Percentiles rank a stretch among this genome's conserved stretches.
phyloP scores from a whole-genome alignment of 2,888 invertebrate genomes.

The Maniola hyperantus region DNA sequence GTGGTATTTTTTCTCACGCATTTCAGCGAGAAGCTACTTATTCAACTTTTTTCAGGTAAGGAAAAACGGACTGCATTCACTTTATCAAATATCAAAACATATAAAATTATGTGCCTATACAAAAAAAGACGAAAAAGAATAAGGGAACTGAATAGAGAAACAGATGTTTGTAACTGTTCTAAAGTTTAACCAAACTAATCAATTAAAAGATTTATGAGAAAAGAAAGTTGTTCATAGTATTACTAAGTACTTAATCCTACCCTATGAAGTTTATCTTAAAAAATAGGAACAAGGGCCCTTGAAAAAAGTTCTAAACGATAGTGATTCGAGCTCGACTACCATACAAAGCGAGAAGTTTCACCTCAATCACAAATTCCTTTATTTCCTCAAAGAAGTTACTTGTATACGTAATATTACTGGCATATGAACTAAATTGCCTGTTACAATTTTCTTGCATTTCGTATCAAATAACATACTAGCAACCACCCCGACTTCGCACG shows the following conservation, averaged over 20 bases:
- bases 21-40: too few relatives aligned
- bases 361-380: too few relatives aligned
- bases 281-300: neutral
- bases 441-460: too few relatives aligned
- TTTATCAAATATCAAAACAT: neutral
- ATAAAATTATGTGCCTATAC: neutral
- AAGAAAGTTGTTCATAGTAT: conserved; percentile 16
- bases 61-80: too few relatives aligned
- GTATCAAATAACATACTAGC: too few relatives aligned
- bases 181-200: conserved; percentile 15
- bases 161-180: conserved; percentile 14
- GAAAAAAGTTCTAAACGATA: conserved; percentile 7
- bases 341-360: neutral
- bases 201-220: conserved; percentile 25
- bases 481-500: too few relatives aligned
- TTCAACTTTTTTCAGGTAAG: too few relatives aligned
- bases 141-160: conserved; percentile 6
- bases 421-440: too few relatives aligned
- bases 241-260: conserved; percentile 14
- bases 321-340: neutral
- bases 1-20: neutral
- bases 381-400: too few relatives aligned
- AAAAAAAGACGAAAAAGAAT: neutral
- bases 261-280: conserved; percentile 5
- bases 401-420: too few relatives aligned